Conservation (phyloP, 64 coral and sea anemone species). For the Dendrophyllia cribrosa region DNA sequence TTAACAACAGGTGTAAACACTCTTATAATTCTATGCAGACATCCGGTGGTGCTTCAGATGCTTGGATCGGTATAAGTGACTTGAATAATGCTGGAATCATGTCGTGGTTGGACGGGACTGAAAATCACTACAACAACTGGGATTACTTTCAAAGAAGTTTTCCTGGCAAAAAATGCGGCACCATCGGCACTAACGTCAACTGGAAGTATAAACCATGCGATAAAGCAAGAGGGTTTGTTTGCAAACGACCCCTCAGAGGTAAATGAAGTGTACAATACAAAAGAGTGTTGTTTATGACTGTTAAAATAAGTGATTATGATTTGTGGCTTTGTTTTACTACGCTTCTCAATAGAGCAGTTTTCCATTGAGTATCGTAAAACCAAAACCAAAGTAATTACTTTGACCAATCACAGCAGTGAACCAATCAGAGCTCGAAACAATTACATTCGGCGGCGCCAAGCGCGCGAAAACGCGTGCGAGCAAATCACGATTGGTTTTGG, state of each 20-base stretch:
- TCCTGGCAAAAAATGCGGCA: conserved; percentile 75
- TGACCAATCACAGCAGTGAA: no score
- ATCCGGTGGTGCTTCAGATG: conserved; percentile 34
- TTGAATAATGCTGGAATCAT: conserved; percentile 46
- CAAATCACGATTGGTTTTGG: no score
- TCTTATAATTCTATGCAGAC: not conserved
- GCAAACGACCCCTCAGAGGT: conserved; percentile 83
- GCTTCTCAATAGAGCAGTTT: no score
- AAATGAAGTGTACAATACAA: not conserved
- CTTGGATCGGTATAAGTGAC: conserved; percentile 89
- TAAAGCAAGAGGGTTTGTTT: conserved; percentile 75
- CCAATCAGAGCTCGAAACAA: no score
- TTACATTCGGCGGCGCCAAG: no score
- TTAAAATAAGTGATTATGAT: no score
- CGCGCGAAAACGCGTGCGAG: no score
- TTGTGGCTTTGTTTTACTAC: no score
- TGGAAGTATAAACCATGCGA: conserved; percentile 83
- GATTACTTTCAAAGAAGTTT: conserved; percentile 65
- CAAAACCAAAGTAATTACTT: no score
- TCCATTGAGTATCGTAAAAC: no score
- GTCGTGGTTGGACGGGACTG: conserved; percentile 83
- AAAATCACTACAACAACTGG: conserved; percentile 74
- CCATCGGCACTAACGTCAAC: conserved; percentile 41
- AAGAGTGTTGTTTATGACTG: not conserved
- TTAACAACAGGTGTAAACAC: no score